These are phyloP conservation scores for Disparrhopalites patrizii DNA, from an alignment of 2,888 invertebrate species.

Conservation along the genomic window DNA sequence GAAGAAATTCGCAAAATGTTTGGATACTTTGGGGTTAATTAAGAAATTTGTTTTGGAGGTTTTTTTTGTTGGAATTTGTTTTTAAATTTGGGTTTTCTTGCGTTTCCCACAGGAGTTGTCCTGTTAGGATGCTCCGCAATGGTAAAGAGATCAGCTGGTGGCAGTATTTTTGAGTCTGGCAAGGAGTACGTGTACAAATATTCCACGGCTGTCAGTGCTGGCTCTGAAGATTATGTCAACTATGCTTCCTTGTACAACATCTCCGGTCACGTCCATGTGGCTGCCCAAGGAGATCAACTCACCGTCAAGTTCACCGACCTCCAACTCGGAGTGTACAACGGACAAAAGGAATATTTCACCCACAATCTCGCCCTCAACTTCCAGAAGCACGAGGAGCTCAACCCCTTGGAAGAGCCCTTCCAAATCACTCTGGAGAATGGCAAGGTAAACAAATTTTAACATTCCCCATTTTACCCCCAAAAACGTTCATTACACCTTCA, in stretches of 20 bases:
- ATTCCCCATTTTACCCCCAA: background rate
- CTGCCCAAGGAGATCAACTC: constrained; percentile 32
- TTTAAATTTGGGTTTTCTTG: too few relatives aligned
- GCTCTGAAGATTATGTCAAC: constrained; percentile 44
- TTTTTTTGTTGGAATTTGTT: too few relatives aligned
- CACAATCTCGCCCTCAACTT: constrained; percentile 21
- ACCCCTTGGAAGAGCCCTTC: constrained; percentile 44
- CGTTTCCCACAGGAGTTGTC: constrained; percentile 22
- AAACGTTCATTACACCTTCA: background rate
- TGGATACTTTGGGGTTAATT: too few relatives aligned
- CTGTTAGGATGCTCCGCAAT: constrained; percentile 18
- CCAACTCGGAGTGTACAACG: constrained; percentile 43
- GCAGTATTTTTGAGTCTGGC: constrained; percentile 39
- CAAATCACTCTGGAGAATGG: constrained; percentile 41
- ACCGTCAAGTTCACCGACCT: constrained; percentile 41
- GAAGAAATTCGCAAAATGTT: too few relatives aligned
- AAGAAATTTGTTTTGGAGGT: too few relatives aligned
- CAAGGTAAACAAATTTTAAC: constrained; percentile 26
- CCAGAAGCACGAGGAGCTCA: constrained; percentile 41
- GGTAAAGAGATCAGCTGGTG: constrained; percentile 10
- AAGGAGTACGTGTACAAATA: constrained; percentile 46
- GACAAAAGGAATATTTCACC: constrained; percentile 30
- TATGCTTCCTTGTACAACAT: constrained; percentile 44
- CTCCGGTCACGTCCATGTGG: constrained; percentile 42
- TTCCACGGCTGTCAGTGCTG: constrained; percentile 35